phyloP scores from a whole-genome alignment of 2,888 invertebrate genomes.

The Oxycera nigricornis region DNA sequence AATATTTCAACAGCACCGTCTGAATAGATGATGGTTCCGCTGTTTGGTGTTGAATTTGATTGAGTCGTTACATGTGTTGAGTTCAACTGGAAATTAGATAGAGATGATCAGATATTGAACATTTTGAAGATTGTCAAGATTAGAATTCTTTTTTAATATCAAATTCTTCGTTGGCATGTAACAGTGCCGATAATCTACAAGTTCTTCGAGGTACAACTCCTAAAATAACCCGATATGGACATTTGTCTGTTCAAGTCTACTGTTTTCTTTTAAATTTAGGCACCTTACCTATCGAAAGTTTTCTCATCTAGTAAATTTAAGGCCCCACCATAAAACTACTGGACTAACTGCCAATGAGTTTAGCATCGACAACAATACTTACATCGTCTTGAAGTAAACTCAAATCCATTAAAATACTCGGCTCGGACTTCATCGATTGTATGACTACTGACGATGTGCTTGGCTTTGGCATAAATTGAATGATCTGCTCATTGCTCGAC shows the following conservation, averaged over 20 bases:
- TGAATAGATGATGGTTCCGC: conserved; percentile 23
- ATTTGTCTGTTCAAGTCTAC: too few species aligned
- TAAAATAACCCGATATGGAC: too few species aligned
- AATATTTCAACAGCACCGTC: conserved; percentile 34
- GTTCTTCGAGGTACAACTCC: too few species aligned
- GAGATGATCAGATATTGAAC: too few species aligned
- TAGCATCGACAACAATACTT: neutral
- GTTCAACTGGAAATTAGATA: neutral
- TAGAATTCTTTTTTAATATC: too few species aligned
- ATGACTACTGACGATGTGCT: neutral
- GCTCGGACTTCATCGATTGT: conserved; percentile 19
- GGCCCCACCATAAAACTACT: neutral
- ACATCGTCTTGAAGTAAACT: conserved; percentile 16
- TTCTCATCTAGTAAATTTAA: too few species aligned
- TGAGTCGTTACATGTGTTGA: neutral
- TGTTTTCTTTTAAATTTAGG: too few species aligned
- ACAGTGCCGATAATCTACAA: too few species aligned
- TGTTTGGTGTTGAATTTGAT: neutral
- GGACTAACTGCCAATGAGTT: neutral
- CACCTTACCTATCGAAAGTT: too few species aligned
- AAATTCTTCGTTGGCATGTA: too few species aligned
- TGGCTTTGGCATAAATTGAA: conserved; percentile 9
- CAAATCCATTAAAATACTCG: conserved; percentile 28
- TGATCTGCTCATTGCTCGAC: neutral
- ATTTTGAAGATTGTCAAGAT: too few species aligned